phyloP scores from a whole-genome alignment of 2,113 vertebrate species.

The Neomonachus schauinslandi region DNA sequence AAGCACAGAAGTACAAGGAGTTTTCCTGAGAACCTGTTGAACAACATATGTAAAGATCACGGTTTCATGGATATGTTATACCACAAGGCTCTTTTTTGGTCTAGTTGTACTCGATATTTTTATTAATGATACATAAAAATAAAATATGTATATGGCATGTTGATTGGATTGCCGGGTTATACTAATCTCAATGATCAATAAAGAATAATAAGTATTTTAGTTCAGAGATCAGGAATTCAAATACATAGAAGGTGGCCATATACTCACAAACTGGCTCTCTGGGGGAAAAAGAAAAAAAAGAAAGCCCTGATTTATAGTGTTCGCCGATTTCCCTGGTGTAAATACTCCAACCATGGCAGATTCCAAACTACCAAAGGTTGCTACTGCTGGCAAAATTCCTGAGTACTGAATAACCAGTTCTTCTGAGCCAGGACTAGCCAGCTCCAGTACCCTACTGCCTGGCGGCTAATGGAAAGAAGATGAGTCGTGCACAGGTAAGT shows the following conservation, averaged over 20 bases:
- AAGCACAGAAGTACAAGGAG: neutral
- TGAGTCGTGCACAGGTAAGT: neutral
- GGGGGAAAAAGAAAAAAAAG: neutral
- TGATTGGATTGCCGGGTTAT: slow-evolving; percentile 39
- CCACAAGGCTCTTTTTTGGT: neutral
- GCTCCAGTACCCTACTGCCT: neutral
- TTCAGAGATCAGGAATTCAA: slow-evolving; percentile 34
- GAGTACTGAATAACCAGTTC: neutral
- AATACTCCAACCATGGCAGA: neutral
- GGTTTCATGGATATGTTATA: neutral
- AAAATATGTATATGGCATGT: neutral
- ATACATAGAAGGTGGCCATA: neutral
- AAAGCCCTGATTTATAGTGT: neutral
- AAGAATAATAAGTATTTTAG: slow-evolving; percentile 54
- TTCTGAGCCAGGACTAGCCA: neutral
- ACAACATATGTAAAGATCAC: neutral
- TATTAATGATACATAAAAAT: slow-evolving; percentile 22
- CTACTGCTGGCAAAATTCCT: neutral
- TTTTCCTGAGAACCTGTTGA: slow-evolving; percentile 53
- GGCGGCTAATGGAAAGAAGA: neutral
- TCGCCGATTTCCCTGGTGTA: neutral
- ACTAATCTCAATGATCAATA: slow-evolving; percentile 2
- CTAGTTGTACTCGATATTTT: slow-evolving; percentile 28
- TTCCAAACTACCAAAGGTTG: slow-evolving; percentile 1
- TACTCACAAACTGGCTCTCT: neutral